Percentiles rank a stretch among this genome's conserved stretches.
Evolutionary conservation across 2,797 vertebrate species (phyloP).

Genomic region (Phrynocephalus vlangalii): DNA sequence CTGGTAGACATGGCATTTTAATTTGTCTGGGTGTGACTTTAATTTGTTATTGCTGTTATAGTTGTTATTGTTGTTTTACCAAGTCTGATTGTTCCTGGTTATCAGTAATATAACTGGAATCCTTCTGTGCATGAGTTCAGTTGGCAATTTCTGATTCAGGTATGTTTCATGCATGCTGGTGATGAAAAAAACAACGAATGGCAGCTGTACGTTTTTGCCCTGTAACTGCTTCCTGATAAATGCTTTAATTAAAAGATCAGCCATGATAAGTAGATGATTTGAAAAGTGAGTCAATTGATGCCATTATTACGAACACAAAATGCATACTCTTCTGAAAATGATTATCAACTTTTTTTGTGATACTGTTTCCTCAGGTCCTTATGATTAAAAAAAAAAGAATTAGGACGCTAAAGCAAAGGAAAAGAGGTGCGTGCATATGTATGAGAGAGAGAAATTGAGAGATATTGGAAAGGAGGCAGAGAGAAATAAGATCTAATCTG

Average conservation of each 20-base stretch:
- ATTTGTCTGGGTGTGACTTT: neutral
- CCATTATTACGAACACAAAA: conserved; percentile 54
- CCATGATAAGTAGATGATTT: conserved; percentile 58
- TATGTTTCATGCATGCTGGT: conserved; percentile 35
- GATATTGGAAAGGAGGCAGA: neutral
- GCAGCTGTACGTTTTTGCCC: conserved; percentile 48
- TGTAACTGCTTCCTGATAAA: conserved; percentile 66
- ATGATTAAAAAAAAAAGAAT: conserved; percentile 31
- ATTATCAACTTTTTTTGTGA: conserved; percentile 62
- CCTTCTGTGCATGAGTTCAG: conserved; percentile 15
- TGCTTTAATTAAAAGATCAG: conserved; percentile 65
- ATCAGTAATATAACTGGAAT: neutral
- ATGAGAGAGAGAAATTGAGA: neutral
- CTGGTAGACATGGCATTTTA: neutral
- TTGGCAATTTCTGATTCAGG: conserved; percentile 47
- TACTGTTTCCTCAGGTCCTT: conserved; percentile 32
- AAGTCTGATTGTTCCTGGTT: neutral
- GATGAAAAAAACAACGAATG: conserved; percentile 23
- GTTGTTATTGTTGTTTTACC: neutral
- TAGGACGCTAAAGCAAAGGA: conserved; percentile 19
- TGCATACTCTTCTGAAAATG: conserved; percentile 49
- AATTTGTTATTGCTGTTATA: too few species aligned
- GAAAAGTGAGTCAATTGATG: conserved; percentile 66
- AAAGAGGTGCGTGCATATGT: too few species aligned
- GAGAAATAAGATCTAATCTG: conserved; percentile 21